Percentiles rank a stretch among this genome's conserved stretches.
Evolutionary conservation across 2,888 invertebrate genomes (phyloP).

Genomic region (Dioctria rufipes): DNA sequence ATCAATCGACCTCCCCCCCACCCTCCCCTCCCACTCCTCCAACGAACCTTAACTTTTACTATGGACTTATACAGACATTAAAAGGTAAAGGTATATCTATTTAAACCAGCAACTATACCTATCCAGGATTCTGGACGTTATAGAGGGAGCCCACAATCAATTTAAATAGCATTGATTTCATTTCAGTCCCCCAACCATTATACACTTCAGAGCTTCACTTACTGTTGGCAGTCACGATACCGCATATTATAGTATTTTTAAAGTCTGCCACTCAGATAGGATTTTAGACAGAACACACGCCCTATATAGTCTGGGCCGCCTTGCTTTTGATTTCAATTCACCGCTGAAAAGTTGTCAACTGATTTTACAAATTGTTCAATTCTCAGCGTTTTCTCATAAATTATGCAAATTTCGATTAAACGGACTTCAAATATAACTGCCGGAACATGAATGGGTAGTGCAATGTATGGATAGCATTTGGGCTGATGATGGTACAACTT

Average conservation of each 20-base stretch:
- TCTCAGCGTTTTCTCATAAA: background rate
- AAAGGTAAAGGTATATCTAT: too few relatives aligned
- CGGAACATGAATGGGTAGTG: background rate
- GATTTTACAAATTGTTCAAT: slow-evolving; percentile 5
- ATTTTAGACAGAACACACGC: background rate
- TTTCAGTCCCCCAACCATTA: background rate
- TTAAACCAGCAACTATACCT: too few relatives aligned
- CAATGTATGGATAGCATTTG: background rate
- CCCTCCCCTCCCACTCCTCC: too few relatives aligned
- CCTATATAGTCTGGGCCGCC: background rate
- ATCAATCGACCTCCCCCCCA: too few relatives aligned
- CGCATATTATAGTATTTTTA: background rate
- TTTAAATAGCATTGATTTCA: background rate
- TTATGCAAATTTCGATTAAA: slow-evolving; percentile 13
- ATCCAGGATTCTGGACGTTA: too few relatives aligned
- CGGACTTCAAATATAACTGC: background rate
- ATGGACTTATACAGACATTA: too few relatives aligned
- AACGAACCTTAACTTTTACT: too few relatives aligned
- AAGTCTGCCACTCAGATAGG: background rate
- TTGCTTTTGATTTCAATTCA: background rate
- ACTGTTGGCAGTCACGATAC: slow-evolving; percentile 15
- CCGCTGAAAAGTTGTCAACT: background rate
- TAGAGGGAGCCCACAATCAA: background rate
- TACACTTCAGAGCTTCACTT: background rate
- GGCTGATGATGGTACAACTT: background rate